These are phyloP conservation scores for Seira ritae DNA, from an alignment of 2,888 invertebrate genomes.

Conservation along the genomic window DNA sequence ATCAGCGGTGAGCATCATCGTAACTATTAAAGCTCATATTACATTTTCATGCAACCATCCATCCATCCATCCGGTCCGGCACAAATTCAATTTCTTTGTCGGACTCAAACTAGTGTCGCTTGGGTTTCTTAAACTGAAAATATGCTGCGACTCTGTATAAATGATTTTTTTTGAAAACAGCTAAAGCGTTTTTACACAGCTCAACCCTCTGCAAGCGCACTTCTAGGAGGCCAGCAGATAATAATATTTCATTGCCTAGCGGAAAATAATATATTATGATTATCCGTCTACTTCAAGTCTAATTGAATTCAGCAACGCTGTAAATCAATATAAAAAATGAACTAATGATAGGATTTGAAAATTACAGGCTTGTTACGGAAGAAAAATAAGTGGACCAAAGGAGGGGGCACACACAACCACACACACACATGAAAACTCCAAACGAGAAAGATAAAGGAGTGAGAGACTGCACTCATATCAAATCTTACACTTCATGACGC, in stretches of 20 bases:
- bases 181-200: not conserved
- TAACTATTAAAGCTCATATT: too few species aligned
- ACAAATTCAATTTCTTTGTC: too few species aligned
- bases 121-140: too few species aligned
- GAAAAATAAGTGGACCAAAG: slow-evolving; percentile 62
- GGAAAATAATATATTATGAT: slow-evolving; percentile 52
- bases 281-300: slow-evolving; percentile 60
- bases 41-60: too few species aligned
- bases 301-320: slow-evolving; percentile 64
- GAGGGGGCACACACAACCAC: slow-evolving; percentile 36
- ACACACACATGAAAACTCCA: slow-evolving; percentile 12
- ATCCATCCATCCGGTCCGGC: too few species aligned
- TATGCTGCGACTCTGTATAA: too few species aligned
- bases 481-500: not conserved
- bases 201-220: slow-evolving; percentile 54
- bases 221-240: slow-evolving; percentile 52
- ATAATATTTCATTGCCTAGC: not conserved
- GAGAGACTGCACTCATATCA: not conserved
- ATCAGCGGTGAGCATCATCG: too few species aligned
- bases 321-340: slow-evolving; percentile 66
- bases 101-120: too few species aligned
- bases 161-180: not conserved
- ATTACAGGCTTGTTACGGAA: slow-evolving; percentile 66
- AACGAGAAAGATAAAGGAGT: not conserved
- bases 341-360: slow-evolving; percentile 65